Evolutionary conservation across 2,888 invertebrate genomes (phyloP).

Genomic region (Ectemnius continuus): DNA sequence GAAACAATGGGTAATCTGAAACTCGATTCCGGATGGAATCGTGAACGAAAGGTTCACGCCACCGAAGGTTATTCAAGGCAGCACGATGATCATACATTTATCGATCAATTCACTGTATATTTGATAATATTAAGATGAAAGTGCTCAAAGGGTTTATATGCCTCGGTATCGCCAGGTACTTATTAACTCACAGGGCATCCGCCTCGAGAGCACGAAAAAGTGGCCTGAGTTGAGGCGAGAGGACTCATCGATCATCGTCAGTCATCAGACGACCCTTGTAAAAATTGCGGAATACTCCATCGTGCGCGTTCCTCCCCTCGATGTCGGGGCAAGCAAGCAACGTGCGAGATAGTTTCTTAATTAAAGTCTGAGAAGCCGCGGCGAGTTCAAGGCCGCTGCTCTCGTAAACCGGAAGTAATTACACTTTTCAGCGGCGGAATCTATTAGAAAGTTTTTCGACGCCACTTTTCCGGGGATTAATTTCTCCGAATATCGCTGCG

Average conservation of each 20-base stretch:
- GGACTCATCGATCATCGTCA: conserved; percentile 73
- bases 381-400: conserved; percentile 49
- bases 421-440: conserved; percentile 43
- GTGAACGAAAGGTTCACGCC: neutral
- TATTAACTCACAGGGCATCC: conserved; percentile 13
- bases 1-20: no score
- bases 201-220: conserved; percentile 44
- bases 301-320: conserved; percentile 34
- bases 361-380: conserved; percentile 61
- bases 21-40: no score
- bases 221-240: conserved; percentile 42
- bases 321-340: conserved; percentile 41
- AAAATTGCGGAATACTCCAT: conserved; percentile 57
- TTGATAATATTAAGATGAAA: no score
- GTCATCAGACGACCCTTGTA: conserved; percentile 57
- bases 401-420: conserved; percentile 57
- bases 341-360: conserved; percentile 68
- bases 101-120: no score
- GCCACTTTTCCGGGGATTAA: neutral
- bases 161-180: neutral
- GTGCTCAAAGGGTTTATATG: no score
- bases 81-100: no score
- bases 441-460: conserved; percentile 47
- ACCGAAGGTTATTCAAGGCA: neutral
- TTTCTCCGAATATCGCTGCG: conserved; percentile 32